Percentiles rank a stretch among this genome's conserved stretches.
Evolutionary conservation across 2,888 invertebrate genomes (phyloP).

Genomic region (Adelognathus sp.): DNA sequence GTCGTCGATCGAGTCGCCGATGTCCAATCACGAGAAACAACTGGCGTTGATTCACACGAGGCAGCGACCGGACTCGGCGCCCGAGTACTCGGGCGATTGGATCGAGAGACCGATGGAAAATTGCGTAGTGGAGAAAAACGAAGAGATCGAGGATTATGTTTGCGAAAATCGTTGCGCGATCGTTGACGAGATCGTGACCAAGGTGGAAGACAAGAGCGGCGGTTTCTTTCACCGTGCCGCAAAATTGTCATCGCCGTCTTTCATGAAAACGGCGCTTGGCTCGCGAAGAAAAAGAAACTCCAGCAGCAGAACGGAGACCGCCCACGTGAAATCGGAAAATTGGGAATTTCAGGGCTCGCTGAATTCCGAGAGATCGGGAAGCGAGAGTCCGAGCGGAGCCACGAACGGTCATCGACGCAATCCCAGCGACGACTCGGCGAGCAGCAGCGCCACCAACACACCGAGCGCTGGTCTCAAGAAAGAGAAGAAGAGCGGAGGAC

Average conservation of each 20-base stretch:
- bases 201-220: not conserved
- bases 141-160: constrained; percentile 17
- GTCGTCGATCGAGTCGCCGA: constrained; percentile 69
- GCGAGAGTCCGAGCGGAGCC: constrained; percentile 48
- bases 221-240: constrained; percentile 50
- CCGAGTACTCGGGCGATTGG: constrained; percentile 64
- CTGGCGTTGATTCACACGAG: constrained; percentile 44
- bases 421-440: constrained; percentile 74
- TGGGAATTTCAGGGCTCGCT: constrained; percentile 74
- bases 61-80: constrained; percentile 68
- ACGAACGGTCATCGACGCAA: constrained; percentile 65
- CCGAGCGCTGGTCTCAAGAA: constrained; percentile 80
- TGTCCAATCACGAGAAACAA: constrained; percentile 44
- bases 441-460: constrained; percentile 68
- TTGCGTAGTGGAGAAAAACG: constrained; percentile 3
- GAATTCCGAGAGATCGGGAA: constrained; percentile 58
- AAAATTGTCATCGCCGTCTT: constrained; percentile 76
- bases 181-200: too few relatives aligned
- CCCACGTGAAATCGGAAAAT: constrained; percentile 76
- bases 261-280: constrained; percentile 81
- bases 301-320: too few relatives aligned
- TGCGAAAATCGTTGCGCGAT: not conserved
- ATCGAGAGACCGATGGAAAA: constrained; percentile 26
- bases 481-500: constrained; percentile 84
- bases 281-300: constrained; percentile 76